Conservation (phyloP, 2,888 invertebrate species). For the Tinea trinotella region DNA sequence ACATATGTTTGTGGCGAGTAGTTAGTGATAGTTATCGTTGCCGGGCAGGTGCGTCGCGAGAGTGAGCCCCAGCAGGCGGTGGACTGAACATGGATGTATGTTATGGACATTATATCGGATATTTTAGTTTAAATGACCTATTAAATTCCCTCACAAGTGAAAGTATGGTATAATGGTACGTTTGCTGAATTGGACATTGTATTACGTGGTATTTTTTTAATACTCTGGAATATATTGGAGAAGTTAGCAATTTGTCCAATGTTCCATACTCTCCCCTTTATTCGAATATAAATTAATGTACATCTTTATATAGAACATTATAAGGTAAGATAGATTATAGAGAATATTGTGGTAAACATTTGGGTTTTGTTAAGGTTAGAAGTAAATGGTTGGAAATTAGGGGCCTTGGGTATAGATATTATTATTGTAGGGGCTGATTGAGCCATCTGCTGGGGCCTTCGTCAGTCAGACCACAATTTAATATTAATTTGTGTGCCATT, state of each 20-base stretch:
- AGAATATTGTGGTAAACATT: not conserved
- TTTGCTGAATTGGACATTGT: no score
- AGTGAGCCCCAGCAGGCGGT: constrained; percentile 11
- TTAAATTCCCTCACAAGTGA: no score
- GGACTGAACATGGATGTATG: not conserved
- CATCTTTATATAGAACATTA: not conserved
- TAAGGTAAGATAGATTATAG: constrained; percentile 15
- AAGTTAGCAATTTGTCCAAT: no score
- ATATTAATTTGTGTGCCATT: constrained; percentile 2
- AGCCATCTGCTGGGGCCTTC: not conserved
- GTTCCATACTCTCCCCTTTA: no score
- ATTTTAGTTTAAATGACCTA: no score
- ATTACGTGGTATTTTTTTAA: no score
- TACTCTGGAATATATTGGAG: no score
- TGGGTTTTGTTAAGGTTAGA: not conserved
- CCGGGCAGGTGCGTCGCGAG: constrained; percentile 16
- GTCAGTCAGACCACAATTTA: not conserved
- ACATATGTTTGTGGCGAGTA: not conserved
- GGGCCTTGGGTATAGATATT: not conserved
- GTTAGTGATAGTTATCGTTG: constrained; percentile 13
- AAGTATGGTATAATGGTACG: no score
- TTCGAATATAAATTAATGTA: not conserved
- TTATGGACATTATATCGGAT: no score
- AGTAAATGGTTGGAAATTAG: no score
- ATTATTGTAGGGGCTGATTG: not conserved